phyloP scores from a whole-genome alignment of 2,113 vertebrate genomes.

The Thalassarche chlororhynchos region DNA sequence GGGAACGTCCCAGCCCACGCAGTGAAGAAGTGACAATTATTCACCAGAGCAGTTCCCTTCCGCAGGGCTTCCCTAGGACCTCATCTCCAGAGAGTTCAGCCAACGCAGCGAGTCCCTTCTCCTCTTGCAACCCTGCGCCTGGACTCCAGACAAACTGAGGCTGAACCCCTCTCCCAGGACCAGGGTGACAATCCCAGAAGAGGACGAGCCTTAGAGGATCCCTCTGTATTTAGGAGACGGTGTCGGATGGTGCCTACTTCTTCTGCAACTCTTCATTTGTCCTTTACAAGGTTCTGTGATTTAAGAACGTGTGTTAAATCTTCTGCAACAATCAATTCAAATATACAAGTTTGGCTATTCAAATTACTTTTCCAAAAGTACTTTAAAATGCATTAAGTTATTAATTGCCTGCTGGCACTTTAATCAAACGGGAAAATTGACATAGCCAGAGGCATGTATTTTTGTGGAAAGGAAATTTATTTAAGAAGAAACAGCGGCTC shows the following conservation, averaged over 20 bases:
- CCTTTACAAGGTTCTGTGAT: conserved; percentile 76
- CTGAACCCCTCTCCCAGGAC: background rate
- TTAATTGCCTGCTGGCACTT: conserved; percentile 89
- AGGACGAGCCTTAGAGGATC: background rate
- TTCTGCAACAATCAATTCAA: conserved; percentile 82
- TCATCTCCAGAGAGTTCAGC: background rate
- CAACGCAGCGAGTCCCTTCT: background rate
- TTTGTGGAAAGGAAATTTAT: conserved; percentile 87
- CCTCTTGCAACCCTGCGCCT: background rate
- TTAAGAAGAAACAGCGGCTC: conserved; percentile 85
- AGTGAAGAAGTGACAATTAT: background rate
- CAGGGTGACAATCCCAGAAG: background rate
- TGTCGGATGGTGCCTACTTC: background rate
- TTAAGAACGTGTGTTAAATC: conserved; percentile 78
- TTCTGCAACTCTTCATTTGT: conserved; percentile 59
- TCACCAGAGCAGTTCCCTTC: background rate
- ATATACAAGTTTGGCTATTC: conserved; percentile 84
- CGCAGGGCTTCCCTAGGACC: background rate
- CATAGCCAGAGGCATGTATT: conserved; percentile 85
- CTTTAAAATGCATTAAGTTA: conserved; percentile 91
- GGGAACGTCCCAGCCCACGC: background rate
- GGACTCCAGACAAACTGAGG: background rate
- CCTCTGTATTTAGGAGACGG: background rate
- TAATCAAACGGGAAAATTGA: conserved; percentile 88
- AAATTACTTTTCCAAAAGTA: conserved; percentile 88